Conservation (phyloP, 2,113 vertebrate species). For the Hyperopisus bebe region DNA sequence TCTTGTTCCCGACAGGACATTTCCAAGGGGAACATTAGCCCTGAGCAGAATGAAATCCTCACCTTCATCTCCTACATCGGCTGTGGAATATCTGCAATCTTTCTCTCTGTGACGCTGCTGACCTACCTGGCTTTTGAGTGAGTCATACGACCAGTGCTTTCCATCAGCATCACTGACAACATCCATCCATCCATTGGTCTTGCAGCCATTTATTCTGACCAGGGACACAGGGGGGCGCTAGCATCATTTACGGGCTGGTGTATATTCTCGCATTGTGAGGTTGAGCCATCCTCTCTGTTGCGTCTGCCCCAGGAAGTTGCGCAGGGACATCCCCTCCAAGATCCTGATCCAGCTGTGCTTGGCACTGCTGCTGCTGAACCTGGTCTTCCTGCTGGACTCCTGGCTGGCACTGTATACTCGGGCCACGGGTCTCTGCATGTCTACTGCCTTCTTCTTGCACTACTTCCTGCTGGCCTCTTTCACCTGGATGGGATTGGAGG, state of each 20-base stretch:
- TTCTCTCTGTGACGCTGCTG: constrained; percentile 85
- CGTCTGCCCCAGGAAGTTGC: constrained; percentile 70
- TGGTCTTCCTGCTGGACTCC: constrained; percentile 81
- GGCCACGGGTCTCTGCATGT: constrained; percentile 72
- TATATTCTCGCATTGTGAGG: background rate
- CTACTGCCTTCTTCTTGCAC: constrained; percentile 87
- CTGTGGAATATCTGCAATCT: constrained; percentile 89
- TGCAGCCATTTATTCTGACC: background rate
- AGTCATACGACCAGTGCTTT: constrained; percentile 40
- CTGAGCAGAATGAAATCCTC: constrained; percentile 66
- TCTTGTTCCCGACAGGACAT: constrained; percentile 61
- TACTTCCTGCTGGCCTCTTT: constrained; percentile 90
- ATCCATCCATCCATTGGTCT: background rate
- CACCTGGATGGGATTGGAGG: constrained; percentile 98
- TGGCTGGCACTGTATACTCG: constrained; percentile 80
- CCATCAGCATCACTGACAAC: background rate
- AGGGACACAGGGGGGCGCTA: background rate
- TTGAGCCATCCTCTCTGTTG: background rate
- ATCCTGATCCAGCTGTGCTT: constrained; percentile 88
- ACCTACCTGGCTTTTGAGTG: constrained; percentile 92
- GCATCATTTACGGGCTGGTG: background rate
- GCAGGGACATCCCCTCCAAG: constrained; percentile 90
- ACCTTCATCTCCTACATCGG: constrained; percentile 92
- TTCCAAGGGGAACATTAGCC: constrained; percentile 48
- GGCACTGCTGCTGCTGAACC: constrained; percentile 79